phyloP scores from a whole-genome alignment of 1,140 invertebrate species.

The Cheumatopsyche charites region DNA sequence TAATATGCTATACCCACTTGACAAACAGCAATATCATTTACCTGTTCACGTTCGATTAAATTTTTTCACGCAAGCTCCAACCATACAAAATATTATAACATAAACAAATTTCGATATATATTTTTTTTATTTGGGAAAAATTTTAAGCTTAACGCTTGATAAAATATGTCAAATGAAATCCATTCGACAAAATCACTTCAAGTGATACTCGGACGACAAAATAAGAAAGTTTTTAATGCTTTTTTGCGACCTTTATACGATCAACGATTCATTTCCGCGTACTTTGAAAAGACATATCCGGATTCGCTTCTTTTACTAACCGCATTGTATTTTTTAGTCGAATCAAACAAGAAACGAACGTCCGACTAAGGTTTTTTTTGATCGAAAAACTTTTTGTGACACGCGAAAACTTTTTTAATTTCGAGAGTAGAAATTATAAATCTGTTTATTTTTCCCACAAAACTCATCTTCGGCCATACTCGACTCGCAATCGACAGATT shows the following conservation, averaged over 20 bases:
- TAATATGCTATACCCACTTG: slow-evolving; percentile 20
- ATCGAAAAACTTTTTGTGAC: no score
- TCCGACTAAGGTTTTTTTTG: no score
- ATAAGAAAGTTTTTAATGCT: background rate
- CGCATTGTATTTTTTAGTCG: no score
- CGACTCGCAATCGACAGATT: no score
- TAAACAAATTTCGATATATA: slow-evolving; percentile 4
- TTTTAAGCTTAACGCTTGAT: background rate
- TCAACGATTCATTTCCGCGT: slow-evolving; percentile 7
- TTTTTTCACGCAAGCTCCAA: background rate
- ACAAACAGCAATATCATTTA: slow-evolving; percentile 6
- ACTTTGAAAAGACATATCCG: background rate
- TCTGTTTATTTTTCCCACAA: no score
- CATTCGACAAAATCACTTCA: background rate
- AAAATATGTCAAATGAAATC: slow-evolving; percentile 6
- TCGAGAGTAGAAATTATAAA: no score
- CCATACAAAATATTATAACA: background rate
- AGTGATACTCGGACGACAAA: background rate
- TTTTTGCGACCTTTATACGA: background rate
- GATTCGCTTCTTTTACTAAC: background rate
- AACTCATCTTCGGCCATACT: no score
- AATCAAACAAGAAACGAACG: no score
- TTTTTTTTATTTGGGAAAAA: background rate
- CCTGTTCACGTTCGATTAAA: slow-evolving; percentile 7
- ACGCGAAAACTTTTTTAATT: no score